A percentile compares a stretch with the other conserved stretches of the same genome.
These are phyloP conservation scores for Hafferia zeledoni DNA, from an alignment of 2,797 vertebrate species.

Conservation along the genomic window DNA sequence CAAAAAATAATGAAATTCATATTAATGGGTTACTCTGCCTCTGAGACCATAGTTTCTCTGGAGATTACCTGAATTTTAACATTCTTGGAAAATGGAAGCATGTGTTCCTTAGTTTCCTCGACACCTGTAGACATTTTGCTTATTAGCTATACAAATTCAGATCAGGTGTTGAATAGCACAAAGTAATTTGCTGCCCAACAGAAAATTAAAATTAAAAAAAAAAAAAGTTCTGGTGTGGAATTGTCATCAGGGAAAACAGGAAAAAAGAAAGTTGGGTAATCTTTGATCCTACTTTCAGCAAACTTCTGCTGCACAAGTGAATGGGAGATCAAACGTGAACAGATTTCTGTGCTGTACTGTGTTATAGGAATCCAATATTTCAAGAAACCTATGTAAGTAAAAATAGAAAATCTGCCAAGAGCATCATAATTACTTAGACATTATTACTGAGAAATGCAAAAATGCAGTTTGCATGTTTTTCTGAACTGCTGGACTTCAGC, in stretches of 20 bases:
- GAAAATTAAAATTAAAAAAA: neutral
- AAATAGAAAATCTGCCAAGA: conserved; percentile 59
- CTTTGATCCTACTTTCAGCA: conserved; percentile 74
- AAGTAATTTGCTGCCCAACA: conserved; percentile 49
- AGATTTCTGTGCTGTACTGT: conserved; percentile 47
- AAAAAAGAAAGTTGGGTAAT: conserved; percentile 46
- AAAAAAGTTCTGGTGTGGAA: neutral
- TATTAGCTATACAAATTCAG: conserved; percentile 31
- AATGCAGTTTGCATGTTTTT: neutral
- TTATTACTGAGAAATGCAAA: conserved; percentile 29
- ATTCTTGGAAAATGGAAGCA: neutral
- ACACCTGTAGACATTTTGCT: neutral
- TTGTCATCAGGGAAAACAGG: conserved; percentile 66
- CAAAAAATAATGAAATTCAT: neutral
- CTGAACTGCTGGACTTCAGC: neutral
- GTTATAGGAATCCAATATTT: conserved; percentile 73
- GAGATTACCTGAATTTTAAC: conserved; percentile 8
- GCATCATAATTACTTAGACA: conserved; percentile 19
- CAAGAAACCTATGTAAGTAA: conserved; percentile 56
- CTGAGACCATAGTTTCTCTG: neutral
- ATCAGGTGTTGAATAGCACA: conserved; percentile 3
- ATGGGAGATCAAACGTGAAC: conserved; percentile 73
- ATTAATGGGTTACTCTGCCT: neutral
- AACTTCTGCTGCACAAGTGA: conserved; percentile 66
- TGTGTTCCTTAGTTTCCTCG: neutral